These are phyloP conservation scores for Tenebrio molitor DNA, from an alignment of 1,140 invertebrate species.

Conservation along the genomic window DNA sequence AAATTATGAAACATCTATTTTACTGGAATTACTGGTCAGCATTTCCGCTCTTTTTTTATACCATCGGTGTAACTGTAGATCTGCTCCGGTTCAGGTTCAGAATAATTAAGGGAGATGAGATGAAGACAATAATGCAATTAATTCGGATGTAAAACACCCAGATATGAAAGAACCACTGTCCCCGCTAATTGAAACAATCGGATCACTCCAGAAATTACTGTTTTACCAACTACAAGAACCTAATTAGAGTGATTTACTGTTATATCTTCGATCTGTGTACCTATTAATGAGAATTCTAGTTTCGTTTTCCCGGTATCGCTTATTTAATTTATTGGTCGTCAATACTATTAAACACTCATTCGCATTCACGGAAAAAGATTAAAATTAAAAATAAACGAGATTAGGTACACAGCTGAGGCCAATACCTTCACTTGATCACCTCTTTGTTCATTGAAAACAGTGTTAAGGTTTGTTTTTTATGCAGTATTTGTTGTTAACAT, in stretches of 20 bases:
- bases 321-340: neutral
- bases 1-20: constrained; percentile 14
- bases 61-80: neutral
- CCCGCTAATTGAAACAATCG: too few species aligned
- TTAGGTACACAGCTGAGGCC: constrained; percentile 12
- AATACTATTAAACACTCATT: neutral
- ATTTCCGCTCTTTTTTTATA: constrained; percentile 6
- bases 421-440: constrained; percentile 13
- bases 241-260: constrained; percentile 18
- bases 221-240: neutral
- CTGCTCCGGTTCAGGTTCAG: too few species aligned
- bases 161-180: too few species aligned
- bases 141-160: too few species aligned
- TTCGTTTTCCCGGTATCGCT: too few species aligned
- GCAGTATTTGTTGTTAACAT: constrained; percentile 13
- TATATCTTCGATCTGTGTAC: neutral
- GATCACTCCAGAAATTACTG: too few species aligned
- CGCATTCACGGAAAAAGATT: constrained; percentile 26
- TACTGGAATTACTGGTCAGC: constrained; percentile 4
- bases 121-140: neutral
- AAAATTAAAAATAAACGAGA: constrained; percentile 26
- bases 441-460: constrained; percentile 7
- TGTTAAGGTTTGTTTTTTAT: too few species aligned
- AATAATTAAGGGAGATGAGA: too few species aligned
- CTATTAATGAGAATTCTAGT: neutral